Conservation (phyloP, 1,140 invertebrate genomes). For the Heliconius nattereri region DNA sequence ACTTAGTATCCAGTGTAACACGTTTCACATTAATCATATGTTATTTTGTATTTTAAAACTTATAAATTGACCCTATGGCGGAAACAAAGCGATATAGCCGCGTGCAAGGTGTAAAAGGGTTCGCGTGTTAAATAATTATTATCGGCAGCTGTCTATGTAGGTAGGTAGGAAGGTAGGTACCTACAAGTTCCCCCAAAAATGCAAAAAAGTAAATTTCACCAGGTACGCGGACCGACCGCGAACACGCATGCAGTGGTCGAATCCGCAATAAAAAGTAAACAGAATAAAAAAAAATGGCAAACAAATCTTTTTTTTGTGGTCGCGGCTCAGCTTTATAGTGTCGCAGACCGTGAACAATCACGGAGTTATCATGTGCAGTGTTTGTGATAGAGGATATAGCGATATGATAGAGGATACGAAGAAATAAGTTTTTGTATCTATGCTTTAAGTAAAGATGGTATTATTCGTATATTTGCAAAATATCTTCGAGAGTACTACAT, state of each 20-base stretch:
- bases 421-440: slow-evolving; percentile 52
- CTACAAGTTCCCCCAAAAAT: slow-evolving; percentile 61
- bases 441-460: too few relatives aligned
- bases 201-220: slow-evolving; percentile 61
- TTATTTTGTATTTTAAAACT: slow-evolving; percentile 22
- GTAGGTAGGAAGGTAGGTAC: too few relatives aligned
- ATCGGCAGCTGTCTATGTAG: slow-evolving; percentile 65
- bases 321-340: slow-evolving; percentile 70
- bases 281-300: slow-evolving; percentile 68
- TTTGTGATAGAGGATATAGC: slow-evolving; percentile 67
- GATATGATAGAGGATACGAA: slow-evolving; percentile 67
- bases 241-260: slow-evolving; percentile 60
- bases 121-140: slow-evolving; percentile 72
- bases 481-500: neutral
- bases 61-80: slow-evolving; percentile 34
- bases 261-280: slow-evolving; percentile 70
- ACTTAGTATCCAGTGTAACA: slow-evolving; percentile 18
- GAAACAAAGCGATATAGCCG: slow-evolving; percentile 45
- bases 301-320: slow-evolving; percentile 68
- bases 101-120: slow-evolving; percentile 76
- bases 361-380: slow-evolving; percentile 72
- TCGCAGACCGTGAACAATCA: slow-evolving; percentile 76
- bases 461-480: too few relatives aligned
- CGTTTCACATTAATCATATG: slow-evolving; percentile 24
- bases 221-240: slow-evolving; percentile 48